Percentiles rank a stretch among this genome's conserved stretches.
Conservation (phyloP, 92 coral and sea anemone species). For the Galaxea fascicularis region DNA sequence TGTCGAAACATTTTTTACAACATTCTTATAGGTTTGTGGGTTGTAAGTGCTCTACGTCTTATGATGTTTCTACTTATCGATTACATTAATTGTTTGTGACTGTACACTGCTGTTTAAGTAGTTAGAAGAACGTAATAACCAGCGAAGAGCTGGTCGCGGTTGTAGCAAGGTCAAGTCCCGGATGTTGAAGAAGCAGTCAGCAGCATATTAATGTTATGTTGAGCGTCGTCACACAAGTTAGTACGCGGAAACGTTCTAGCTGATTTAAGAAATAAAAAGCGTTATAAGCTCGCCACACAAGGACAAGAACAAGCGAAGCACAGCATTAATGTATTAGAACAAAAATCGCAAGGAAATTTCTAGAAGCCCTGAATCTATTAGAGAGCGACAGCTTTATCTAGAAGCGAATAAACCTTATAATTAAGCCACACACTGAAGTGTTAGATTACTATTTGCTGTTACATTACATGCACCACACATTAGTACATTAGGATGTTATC, state of each 20-base stretch:
- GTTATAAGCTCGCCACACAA: too few relatives aligned
- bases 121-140: background rate
- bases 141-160: background rate
- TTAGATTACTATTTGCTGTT: background rate
- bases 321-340: too few relatives aligned
- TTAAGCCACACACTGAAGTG: background rate
- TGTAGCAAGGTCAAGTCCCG: slow-evolving; percentile 3
- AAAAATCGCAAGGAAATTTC: background rate
- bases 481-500: background rate
- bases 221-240: background rate
- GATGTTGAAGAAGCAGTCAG: slow-evolving; percentile 1
- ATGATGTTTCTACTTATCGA: background rate
- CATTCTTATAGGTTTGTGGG: background rate
- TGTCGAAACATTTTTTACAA: background rate
- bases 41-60: background rate
- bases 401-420: too few relatives aligned
- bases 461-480: background rate
- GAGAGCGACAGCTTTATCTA: background rate
- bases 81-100: background rate
- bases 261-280: background rate
- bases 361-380: background rate
- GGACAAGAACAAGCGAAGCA: too few relatives aligned
- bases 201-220: background rate
- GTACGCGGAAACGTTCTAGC: background rate
- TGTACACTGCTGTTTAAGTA: background rate